Percentiles rank a stretch among this genome's conserved stretches.
Evolutionary conservation across 2,113 vertebrate species (phyloP).

Genomic region (Drymodes brunneopygia): DNA sequence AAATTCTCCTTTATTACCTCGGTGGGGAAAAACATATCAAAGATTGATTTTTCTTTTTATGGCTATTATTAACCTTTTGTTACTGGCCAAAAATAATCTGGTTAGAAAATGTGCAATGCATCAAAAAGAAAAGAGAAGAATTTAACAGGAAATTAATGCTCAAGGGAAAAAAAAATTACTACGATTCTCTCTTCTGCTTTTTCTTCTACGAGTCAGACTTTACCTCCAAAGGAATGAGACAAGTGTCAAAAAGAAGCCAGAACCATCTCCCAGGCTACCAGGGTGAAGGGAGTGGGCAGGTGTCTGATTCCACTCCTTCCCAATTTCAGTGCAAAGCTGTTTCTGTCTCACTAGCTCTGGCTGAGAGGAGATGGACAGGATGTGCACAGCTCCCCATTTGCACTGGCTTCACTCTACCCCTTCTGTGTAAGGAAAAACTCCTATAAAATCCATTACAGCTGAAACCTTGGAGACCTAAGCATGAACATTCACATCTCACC

Average conservation of each 20-base stretch:
- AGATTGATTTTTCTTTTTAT: conserved; percentile 66
- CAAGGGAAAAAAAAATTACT: neutral
- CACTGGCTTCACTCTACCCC: neutral
- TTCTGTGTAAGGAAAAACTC: neutral
- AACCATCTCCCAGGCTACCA: neutral
- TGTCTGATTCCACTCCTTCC: neutral
- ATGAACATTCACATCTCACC: neutral
- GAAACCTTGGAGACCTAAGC: neutral
- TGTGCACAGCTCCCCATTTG: neutral
- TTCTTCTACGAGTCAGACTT: neutral
- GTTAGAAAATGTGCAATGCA: conserved; percentile 50
- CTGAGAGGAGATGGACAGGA: neutral
- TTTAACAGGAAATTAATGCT: conserved; percentile 21
- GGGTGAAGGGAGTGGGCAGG: fast-evolving
- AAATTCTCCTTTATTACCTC: conserved; percentile 42
- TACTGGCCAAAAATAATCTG: conserved; percentile 61
- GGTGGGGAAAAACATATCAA: neutral
- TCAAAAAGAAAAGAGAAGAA: conserved; percentile 21
- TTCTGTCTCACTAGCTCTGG: neutral
- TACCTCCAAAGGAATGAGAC: neutral
- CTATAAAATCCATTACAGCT: neutral
- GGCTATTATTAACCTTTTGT: conserved; percentile 65
- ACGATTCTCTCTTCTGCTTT: neutral
- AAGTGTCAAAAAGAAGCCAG: neutral
- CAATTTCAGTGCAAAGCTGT: neutral